phyloP scores from a whole-genome alignment of 2,113 vertebrate species.

The Eptatretus burgeri region DNA sequence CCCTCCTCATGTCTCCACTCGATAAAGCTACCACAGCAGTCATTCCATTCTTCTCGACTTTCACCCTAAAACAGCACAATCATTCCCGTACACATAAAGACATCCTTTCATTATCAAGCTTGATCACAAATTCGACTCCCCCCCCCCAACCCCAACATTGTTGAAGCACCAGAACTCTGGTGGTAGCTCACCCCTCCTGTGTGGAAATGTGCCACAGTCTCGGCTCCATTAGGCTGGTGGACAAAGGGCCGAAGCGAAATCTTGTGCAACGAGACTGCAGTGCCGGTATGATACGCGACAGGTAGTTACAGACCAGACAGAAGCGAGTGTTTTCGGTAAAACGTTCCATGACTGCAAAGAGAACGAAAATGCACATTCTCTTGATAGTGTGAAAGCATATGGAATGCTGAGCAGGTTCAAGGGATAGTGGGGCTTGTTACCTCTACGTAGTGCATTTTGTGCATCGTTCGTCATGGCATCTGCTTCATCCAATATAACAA shows the following conservation, averaged over 20 bases:
- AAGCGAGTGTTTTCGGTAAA: slow-evolving; percentile 87
- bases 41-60: slow-evolving; percentile 52
- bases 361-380: slow-evolving; percentile 1
- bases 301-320: slow-evolving; percentile 84
- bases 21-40: slow-evolving; percentile 70
- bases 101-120: neutral
- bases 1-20: slow-evolving; percentile 67
- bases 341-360: slow-evolving; percentile 56
- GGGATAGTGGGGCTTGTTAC: slow-evolving; percentile 20
- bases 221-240: slow-evolving; percentile 59
- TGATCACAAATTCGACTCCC: no score
- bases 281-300: slow-evolving; percentile 90
- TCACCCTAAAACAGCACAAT: slow-evolving; percentile 25
- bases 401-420: no score
- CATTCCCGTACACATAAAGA: neutral
- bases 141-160: no score
- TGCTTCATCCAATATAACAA: slow-evolving; percentile 83
- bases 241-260: slow-evolving; percentile 70
- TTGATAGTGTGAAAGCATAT: no score
- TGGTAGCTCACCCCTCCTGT: slow-evolving; percentile 34
- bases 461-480: slow-evolving; percentile 96
- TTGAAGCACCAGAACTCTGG: no score
- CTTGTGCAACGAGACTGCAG: slow-evolving; percentile 78
- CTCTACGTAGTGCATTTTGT: slow-evolving; percentile 78
- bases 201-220: slow-evolving; percentile 40